These are phyloP conservation scores for Zaprionus nigranus DNA, from an alignment of 1,140 invertebrate genomes.

Conservation along the genomic window DNA sequence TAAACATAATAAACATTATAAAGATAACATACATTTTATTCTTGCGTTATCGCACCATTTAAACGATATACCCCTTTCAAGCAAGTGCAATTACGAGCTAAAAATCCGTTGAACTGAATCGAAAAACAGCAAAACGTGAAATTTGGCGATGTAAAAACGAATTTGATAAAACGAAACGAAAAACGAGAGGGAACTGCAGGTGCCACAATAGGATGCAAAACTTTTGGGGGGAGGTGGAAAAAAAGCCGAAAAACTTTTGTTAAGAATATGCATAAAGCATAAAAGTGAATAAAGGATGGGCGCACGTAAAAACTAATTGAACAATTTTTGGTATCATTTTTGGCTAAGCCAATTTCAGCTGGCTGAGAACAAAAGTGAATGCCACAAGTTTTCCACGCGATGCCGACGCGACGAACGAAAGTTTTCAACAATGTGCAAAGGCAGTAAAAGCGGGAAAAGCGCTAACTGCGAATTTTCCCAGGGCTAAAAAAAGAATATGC, in stretches of 20 bases:
- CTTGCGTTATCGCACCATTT: no score
- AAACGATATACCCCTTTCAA: no score
- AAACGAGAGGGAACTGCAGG: constrained; percentile 22
- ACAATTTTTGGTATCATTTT: constrained; percentile 52
- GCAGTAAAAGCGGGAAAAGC: constrained; percentile 20
- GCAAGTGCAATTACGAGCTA: no score
- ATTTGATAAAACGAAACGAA: background rate
- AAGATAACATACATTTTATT: no score
- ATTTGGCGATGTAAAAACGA: background rate
- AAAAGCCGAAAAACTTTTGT: constrained; percentile 35
- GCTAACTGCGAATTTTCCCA: constrained; percentile 19
- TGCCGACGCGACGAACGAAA: constrained; percentile 26
- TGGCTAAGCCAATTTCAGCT: constrained; percentile 42
- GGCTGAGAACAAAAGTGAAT: constrained; percentile 48
- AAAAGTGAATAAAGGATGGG: constrained; percentile 38
- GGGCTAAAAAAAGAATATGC: constrained; percentile 4
- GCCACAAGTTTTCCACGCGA: constrained; percentile 40
- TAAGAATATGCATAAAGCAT: constrained; percentile 47
- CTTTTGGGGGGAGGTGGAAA: constrained; percentile 1
- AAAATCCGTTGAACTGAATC: background rate
- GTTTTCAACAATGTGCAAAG: constrained; percentile 26
- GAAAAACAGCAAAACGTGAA: background rate
- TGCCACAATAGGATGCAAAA: constrained; percentile 45
- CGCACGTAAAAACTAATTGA: constrained; percentile 53
- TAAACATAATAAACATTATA: no score